These are phyloP conservation scores for Herpetotheres cachinnans DNA, from an alignment of 2,113 vertebrate genomes.

Conservation along the genomic window DNA sequence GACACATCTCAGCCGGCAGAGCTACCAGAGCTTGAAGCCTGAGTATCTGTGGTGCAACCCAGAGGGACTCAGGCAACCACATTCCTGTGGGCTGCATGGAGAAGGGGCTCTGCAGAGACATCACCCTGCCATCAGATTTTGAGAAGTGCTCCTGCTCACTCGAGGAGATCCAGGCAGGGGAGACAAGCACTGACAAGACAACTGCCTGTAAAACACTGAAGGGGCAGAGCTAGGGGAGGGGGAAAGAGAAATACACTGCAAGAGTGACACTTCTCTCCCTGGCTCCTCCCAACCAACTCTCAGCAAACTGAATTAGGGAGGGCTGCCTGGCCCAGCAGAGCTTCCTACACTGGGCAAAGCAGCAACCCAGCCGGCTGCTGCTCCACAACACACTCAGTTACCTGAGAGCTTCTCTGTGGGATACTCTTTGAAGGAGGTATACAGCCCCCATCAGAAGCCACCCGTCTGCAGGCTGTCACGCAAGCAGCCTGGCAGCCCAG, in stretches of 20 bases:
- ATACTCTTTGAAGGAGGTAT: background rate
- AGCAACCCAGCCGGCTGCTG: background rate
- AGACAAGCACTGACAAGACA: background rate
- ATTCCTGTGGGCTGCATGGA: background rate
- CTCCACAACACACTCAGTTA: background rate
- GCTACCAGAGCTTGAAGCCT: background rate
- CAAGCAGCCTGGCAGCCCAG: background rate
- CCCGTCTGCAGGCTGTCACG: background rate
- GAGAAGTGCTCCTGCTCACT: background rate
- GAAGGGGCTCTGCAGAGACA: background rate
- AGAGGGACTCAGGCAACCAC: conserved; percentile 14
- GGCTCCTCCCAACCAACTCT: conserved; percentile 10
- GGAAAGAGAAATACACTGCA: accelerated
- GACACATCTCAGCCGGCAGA: background rate
- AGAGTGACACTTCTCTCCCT: background rate
- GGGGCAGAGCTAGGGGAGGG: background rate
- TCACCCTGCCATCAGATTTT: background rate
- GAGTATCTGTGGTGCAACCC: conserved; percentile 47
- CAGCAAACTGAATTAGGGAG: background rate
- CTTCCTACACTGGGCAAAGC: background rate
- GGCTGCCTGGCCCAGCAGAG: background rate
- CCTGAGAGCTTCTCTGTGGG: background rate
- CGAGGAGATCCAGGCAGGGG: background rate
- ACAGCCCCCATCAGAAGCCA: background rate
- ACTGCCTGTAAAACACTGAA: background rate